Percentiles rank a stretch among this genome's conserved stretches.
Evolutionary conservation across 2,888 invertebrate genomes (phyloP).

Genomic region (Plusia festucae): DNA sequence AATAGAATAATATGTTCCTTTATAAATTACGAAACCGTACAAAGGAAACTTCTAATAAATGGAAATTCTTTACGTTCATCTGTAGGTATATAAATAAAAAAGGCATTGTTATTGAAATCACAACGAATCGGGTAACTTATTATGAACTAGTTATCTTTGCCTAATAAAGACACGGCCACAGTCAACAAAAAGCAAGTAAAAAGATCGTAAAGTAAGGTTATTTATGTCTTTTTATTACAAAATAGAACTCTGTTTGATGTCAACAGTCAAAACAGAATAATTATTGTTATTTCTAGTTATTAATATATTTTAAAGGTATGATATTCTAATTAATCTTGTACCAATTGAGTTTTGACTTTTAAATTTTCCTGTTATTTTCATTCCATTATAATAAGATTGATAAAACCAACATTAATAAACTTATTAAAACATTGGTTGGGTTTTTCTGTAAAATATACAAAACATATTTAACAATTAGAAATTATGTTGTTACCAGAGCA

Average conservation of each 20-base stretch:
- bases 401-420: background rate
- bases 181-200: background rate
- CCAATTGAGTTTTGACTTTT: background rate
- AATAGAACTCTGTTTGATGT: background rate
- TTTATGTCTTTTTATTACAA: background rate
- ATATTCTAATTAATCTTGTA: background rate
- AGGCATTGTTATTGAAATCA: background rate
- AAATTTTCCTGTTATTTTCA: conserved; percentile 24
- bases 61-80: background rate
- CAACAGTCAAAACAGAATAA: background rate
- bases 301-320: no score
- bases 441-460: background rate
- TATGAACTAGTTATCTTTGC: background rate
- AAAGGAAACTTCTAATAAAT: background rate
- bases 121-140: background rate
- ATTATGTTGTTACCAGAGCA: background rate
- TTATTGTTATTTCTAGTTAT: background rate
- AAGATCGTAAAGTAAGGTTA: no score
- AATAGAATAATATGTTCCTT: background rate
- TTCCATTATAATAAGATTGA: conserved; percentile 2
- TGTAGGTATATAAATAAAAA: background rate
- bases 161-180: background rate
- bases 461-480: background rate
- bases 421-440: background rate
- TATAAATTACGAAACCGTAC: background rate